Base-by-base conservation (phyloP, 2,888 invertebrate genomes). In the Papilio gigon region DNA sequence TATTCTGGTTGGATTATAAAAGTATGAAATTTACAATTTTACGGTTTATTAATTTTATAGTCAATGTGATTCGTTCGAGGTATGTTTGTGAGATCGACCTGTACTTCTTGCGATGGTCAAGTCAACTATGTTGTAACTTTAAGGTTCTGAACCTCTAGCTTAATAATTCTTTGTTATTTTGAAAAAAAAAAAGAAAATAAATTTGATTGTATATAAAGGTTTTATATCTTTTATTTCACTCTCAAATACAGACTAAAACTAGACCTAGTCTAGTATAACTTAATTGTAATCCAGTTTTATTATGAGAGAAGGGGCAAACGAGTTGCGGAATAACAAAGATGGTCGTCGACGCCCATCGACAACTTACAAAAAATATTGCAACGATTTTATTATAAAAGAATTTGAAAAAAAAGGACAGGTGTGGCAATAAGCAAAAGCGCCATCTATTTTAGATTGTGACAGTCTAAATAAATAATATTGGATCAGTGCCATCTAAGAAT, bases 161-260 rank as follows among this genome's bases (percentile, higher is more conserved):
- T 86, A 82, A 81, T 68, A 80, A 84, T 83, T 89, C 84, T 88
- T 89, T 89, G 88, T 90, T 91, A 90, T 87, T 86, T 89, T 88
- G 84, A 85, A 77, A 84, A 86, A 85, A 78, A 79, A 82, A 84
- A 68, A 65, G 65, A 56, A 84, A 87, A 86, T 87, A 89, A 89
- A 89, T 77, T 83, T 87, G 86, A 88, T 85, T 90, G 90, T 90
- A 89, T 84, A 88, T 87, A 86, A 81, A 72, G 80, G 76, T 71
- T 27, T 44, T 37, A 64, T 66, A 40, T 33, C 35, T 44, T 66
- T 74, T 71, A 60, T 47, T 67, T 50, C 6, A n/a, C 37, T 14
- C 47, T n/a, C n/a, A n/a, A n/a, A n/a, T n/a, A n/a, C n/a, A n/a
- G n/a, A n/a, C n/a, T n/a, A n/a, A n/a, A n/a, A n/a, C n/a, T n/a